Conservation (phyloP, 2,888 invertebrate genomes). For the Teleiodes luculella region DNA sequence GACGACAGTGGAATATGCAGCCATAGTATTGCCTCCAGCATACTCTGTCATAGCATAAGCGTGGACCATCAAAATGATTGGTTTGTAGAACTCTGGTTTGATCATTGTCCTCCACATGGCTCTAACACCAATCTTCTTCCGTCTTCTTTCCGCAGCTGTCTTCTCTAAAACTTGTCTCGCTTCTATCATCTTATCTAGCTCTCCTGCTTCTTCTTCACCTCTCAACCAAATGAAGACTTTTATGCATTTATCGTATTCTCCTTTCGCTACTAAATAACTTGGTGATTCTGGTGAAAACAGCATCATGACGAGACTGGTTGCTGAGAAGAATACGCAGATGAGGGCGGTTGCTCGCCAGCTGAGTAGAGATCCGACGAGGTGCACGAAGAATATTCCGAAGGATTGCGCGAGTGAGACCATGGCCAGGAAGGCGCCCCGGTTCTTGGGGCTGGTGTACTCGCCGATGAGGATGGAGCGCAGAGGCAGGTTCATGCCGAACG, state of each 20-base stretch:
- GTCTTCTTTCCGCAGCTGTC: constrained; percentile 15
- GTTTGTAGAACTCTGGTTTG: constrained; percentile 74
- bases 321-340: constrained; percentile 60
- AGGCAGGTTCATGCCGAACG: constrained; percentile 71
- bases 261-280: constrained; percentile 79
- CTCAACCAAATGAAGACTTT: constrained; percentile 77
- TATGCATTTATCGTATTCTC: constrained; percentile 72
- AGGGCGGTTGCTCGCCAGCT: constrained; percentile 77
- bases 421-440: constrained; percentile 80
- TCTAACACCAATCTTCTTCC: constrained; percentile 13
- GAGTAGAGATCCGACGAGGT: constrained; percentile 78
- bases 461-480: constrained; percentile 72
- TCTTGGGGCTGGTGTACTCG: constrained; percentile 77
- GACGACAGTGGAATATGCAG: constrained; percentile 82
- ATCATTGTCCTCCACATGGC: constrained; percentile 34
- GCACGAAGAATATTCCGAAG: constrained; percentile 79
- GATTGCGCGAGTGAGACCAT: constrained; percentile 78
- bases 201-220: constrained; percentile 65
- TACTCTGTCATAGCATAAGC: constrained; percentile 82
- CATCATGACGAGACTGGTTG: constrained; percentile 60
- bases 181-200: constrained; percentile 54
- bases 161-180: constrained; percentile 37
- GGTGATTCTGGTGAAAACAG: constrained; percentile 80
- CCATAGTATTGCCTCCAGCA: constrained; percentile 82
- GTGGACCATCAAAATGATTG: constrained; percentile 77